Base-by-base conservation (phyloP, 2,113 vertebrate species). In the Burhinus oedicnemus region DNA sequence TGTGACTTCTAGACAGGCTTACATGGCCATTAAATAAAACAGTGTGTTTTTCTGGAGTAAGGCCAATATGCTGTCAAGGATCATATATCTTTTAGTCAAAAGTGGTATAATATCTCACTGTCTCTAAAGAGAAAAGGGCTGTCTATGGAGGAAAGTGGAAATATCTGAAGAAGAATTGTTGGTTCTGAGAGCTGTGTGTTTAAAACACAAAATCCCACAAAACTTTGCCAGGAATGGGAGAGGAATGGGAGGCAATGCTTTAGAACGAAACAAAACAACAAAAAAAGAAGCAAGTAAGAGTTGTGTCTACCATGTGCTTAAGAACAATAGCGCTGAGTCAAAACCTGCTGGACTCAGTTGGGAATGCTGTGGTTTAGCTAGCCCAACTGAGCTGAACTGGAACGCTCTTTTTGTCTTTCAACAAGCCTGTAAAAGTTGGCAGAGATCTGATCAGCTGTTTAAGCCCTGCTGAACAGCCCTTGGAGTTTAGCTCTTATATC, bases 371-470 rank as follows among this genome's bases (percentile, higher is more conserved):
- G 96, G 83, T 94, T 95, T 95, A 93, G 64, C 79, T 90, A 95
- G 42, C 29, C 88, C 83, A 78, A 42, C 64, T 78, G 83, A 90
- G 82, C 44, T 96, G 93, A 92, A 83, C 92, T 81, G 68, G 79
- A 95, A 96, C 86, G 90, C 85, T 94, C 85, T 70, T 86, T 93
- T 83, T 93, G 92, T 83, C 92, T 88, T 86, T 93, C 90, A 81
- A 51, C 36, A 60, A 81, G 58, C 49, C 71, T 92, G 51, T 74
- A 69, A 86, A 94, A 81, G 51, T 74, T 94, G 90, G 82, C 87
- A 97, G 82, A 83, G 81, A 88, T 91, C 40, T 72, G 90, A 88
- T 94, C 95, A 96, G 90, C 90, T 96, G 89, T 90, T 95, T 75
- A 72, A 93, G 61, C 40, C 74, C 40, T 79, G 74, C 40, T 61